A percentile compares a stretch with the other conserved stretches of the same genome.
Evolutionary conservation across 2,113 vertebrate species (phyloP).

Genomic region (Zapornia atra): DNA sequence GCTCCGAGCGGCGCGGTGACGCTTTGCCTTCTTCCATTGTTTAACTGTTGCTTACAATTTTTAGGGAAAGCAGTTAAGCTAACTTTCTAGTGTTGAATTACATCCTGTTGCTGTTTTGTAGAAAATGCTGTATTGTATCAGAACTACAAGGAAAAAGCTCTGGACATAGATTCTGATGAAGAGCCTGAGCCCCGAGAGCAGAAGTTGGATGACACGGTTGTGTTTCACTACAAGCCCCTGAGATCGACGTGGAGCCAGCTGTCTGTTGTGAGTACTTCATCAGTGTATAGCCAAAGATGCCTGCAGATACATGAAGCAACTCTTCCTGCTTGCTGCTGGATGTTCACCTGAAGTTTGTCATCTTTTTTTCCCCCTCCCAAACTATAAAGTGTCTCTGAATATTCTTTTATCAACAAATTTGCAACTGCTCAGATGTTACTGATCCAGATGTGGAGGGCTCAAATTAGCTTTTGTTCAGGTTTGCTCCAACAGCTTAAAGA

Average conservation of each 20-base stretch:
- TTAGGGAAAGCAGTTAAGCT: not conserved
- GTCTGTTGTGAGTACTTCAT: slow-evolving; percentile 82
- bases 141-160: slow-evolving; percentile 96
- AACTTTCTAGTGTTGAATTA: not conserved
- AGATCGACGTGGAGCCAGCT: slow-evolving; percentile 94
- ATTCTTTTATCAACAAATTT: not conserved
- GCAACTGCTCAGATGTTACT: not conserved
- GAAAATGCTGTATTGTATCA: slow-evolving; percentile 94
- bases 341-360: not conserved
- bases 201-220: slow-evolving; percentile 80
- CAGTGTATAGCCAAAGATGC: not conserved
- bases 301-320: not conserved
- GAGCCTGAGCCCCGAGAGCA: slow-evolving; percentile 82
- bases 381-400: not conserved
- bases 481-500: not conserved
- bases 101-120: slow-evolving; percentile 52
- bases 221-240: slow-evolving; percentile 87
- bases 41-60: not conserved
- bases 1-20: not conserved
- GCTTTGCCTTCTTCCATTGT: not conserved
- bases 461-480: not conserved
- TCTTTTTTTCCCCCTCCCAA: not conserved
- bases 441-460: not conserved
- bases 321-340: not conserved
- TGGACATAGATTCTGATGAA: slow-evolving; percentile 94